Conservation (phyloP, 2,797 vertebrate genomes). For the Crenuchus spilurus region DNA sequence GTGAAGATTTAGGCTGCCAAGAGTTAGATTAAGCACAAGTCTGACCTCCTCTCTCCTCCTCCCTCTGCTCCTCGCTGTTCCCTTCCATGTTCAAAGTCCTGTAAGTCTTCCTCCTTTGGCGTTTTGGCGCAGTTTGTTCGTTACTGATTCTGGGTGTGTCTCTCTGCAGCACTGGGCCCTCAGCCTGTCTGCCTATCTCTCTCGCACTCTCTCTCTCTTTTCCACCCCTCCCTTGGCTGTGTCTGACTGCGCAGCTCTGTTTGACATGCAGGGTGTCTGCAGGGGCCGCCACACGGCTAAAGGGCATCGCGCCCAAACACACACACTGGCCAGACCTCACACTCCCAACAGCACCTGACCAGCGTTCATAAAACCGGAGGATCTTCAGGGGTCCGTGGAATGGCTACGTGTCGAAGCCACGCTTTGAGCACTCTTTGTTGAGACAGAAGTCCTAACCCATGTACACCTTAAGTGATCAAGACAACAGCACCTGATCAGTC, state of each 20-base stretch:
- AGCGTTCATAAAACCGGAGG: slow-evolving; percentile 49
- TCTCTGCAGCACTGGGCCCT: slow-evolving; percentile 73
- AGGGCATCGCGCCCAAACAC: slow-evolving; percentile 79
- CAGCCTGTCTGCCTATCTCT: slow-evolving; percentile 55
- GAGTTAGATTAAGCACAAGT: not conserved
- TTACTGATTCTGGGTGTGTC: slow-evolving; percentile 79
- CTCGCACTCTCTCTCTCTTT: slow-evolving; percentile 18
- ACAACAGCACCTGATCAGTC: slow-evolving; percentile 31
- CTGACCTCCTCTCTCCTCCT: not conserved
- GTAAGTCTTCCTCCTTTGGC: slow-evolving; percentile 26
- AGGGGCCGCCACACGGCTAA: slow-evolving; percentile 80
- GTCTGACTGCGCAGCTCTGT: slow-evolving; percentile 79
- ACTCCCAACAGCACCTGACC: slow-evolving; percentile 46
- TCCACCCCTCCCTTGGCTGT: slow-evolving; percentile 61
- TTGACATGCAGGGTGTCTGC: slow-evolving; percentile 83
- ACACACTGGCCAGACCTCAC: slow-evolving; percentile 58
- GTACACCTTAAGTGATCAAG: slow-evolving; percentile 8
- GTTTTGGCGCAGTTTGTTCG: slow-evolving; percentile 68
- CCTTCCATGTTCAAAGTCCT: slow-evolving; percentile 32
- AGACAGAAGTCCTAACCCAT: not conserved
- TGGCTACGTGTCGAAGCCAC: too few relatives aligned
- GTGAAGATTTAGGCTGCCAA: not conserved
- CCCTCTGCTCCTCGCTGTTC: slow-evolving; percentile 1
- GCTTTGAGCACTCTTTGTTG: slow-evolving; percentile 13
- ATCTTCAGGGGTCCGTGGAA: too few relatives aligned